Base-by-base conservation (phyloP, 2,797 vertebrate species). In the Crocidura indochinensis region DNA sequence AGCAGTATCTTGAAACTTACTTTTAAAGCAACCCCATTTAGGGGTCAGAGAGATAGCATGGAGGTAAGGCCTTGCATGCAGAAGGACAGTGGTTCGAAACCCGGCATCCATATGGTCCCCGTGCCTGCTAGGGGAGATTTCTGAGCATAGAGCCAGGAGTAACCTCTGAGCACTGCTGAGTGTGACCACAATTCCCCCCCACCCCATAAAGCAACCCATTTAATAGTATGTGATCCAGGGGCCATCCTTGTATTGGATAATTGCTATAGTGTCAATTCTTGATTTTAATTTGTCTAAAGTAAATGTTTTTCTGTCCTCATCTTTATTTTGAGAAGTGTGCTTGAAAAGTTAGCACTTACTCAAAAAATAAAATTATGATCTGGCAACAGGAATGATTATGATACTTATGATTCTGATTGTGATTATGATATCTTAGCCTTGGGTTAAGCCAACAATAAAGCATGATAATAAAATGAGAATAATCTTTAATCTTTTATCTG, bases 391-490 rank as follows among this genome's bases (percentile, higher is more conserved):
- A 93, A 72, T 5, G 2, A 24, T 49, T 64, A 26, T 27, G 84
- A 31, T 87, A 84, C 56, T n/a, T n/a, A n/a, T n/a, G n/a, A n/a
- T n/a, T n/a, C n/a, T n/a, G n/a, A n/a, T n/a, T n/a, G n/a, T n/a
- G n/a, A n/a, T n/a, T n/a, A n/a, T n/a, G n/a, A n/a, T n/a, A 81
- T 81, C 46, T 44, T 12, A 84, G 67, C 68, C 60, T 74, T 19
- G 73, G 71, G 71, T 27, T 76, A 89, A 78, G 60, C 11, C 75
- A 12, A 75, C 62, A 62, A 81, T 60, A 3, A 60, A 60, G 56
- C 81, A 79, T 71, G 78, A 87, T 76, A 76, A 77, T 19, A n/a
- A 87, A 72, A 84, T 51, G 56, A 76, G 44, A n/a, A 26, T 20
- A 8, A 56, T 7, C 87, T 88, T 84, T 87, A 67, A 27, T 12